A percentile compares a stretch with the other conserved stretches of the same genome.
These are phyloP conservation scores for Phalacrocorax aristotelis DNA, from an alignment of 2,113 vertebrate species.

Conservation along the genomic window DNA sequence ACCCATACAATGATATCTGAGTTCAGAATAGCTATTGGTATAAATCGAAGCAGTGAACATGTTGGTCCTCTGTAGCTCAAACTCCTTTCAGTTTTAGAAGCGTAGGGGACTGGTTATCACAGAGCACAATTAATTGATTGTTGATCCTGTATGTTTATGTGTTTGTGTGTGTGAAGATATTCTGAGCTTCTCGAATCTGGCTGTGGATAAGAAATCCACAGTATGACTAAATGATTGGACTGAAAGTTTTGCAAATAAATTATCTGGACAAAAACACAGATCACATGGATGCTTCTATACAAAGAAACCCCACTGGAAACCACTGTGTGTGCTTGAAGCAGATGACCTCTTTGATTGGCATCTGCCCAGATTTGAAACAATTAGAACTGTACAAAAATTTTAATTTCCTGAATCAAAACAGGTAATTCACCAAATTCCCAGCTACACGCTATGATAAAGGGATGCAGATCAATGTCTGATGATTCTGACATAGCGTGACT, in stretches of 20 bases:
- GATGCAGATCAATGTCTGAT: not conserved
- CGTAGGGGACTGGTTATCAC: not conserved
- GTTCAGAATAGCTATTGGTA: not conserved
- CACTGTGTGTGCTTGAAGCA: not conserved
- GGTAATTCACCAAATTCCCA: not conserved
- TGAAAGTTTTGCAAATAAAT: not conserved
- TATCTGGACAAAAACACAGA: not conserved
- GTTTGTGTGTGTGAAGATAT: not conserved
- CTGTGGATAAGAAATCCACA: not conserved
- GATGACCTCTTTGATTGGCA: not conserved
- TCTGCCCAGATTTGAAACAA: not conserved
- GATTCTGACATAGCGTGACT: not conserved
- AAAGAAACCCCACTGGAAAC: not conserved
- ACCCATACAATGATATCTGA: not conserved
- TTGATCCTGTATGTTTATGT: not conserved
- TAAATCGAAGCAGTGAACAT: accelerated
- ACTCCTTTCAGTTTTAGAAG: not conserved
- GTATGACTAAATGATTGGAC: not conserved
- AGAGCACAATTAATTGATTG: not conserved
- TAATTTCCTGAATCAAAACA: not conserved
- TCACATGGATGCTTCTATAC: not conserved
- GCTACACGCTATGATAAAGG: not conserved
- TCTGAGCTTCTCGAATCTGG: not conserved
- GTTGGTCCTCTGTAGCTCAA: not conserved
- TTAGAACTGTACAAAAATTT: not conserved